These are phyloP conservation scores for Vulpes ferrilata DNA, from an alignment of 2,113 vertebrate species.

Conservation along the genomic window DNA sequence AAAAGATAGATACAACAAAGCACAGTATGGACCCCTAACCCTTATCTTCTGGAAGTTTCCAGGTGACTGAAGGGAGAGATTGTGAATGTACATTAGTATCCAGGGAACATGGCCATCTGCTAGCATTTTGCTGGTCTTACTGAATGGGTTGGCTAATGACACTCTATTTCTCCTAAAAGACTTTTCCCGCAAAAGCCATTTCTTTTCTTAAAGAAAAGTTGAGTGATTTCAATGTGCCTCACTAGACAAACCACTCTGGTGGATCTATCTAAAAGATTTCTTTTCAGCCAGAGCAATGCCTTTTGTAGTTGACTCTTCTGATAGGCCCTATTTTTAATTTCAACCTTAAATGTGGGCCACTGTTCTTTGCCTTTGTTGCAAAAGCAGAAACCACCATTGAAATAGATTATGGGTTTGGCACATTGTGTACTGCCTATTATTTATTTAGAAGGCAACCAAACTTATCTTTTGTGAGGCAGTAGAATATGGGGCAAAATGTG, in stretches of 20 bases:
- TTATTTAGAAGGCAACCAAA: constrained; percentile 27
- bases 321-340: neutral
- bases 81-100: neutral
- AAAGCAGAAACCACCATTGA: constrained; percentile 33
- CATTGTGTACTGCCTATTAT: neutral
- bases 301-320: constrained; percentile 16
- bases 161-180: constrained; percentile 54
- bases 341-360: constrained; percentile 42
- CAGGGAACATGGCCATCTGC: neutral
- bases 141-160: constrained; percentile 45
- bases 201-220: constrained; percentile 44
- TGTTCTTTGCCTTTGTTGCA: neutral
- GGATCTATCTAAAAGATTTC: neutral
- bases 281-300: neutral
- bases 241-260: constrained; percentile 21
- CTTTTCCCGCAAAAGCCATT: neutral
- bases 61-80: neutral
- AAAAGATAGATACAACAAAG: neutral
- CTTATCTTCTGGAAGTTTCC: neutral
- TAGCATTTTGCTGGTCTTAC: constrained; percentile 32
- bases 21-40: neutral
- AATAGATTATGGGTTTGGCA: neutral
- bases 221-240: neutral
- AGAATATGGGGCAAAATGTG: neutral
- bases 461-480: neutral